Conservation (phyloP, 2,888 invertebrate species). For the Hypena proboscidalis region DNA sequence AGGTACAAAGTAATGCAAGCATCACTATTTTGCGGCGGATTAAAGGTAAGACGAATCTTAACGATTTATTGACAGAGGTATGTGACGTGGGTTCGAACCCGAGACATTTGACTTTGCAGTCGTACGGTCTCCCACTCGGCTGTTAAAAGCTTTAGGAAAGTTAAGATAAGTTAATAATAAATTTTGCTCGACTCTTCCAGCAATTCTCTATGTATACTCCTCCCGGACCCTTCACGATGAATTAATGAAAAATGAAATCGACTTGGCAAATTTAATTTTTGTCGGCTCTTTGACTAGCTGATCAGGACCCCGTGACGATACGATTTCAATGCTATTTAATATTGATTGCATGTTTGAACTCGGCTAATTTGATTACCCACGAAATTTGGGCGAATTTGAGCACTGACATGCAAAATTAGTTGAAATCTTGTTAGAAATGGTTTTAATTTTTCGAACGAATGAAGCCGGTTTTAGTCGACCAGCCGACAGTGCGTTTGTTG, state of each 20-base stretch:
- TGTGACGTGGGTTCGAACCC: too few relatives aligned
- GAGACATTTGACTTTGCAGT: too few relatives aligned
- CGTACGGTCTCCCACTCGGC: too few relatives aligned
- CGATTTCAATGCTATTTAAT: conserved; percentile 54
- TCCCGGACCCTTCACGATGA: conserved; percentile 66
- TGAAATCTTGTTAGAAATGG: conserved; percentile 3
- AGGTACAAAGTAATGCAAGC: too few relatives aligned
- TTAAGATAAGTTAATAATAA: background rate
- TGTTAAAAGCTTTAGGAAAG: too few relatives aligned
- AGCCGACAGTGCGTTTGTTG: too few relatives aligned
- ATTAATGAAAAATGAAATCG: conserved; percentile 83
- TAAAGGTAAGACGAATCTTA: too few relatives aligned
- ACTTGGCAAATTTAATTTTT: conserved; percentile 81
- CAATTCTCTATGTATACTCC: conserved; percentile 9
- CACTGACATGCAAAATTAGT: conserved; percentile 16
- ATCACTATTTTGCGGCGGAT: too few relatives aligned
- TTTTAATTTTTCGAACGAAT: background rate
- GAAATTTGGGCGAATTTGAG: conserved; percentile 28
- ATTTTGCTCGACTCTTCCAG: conserved; percentile 26
- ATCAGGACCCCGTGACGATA: conserved; percentile 55
- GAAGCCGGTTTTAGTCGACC: too few relatives aligned
- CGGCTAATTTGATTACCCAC: conserved; percentile 38
- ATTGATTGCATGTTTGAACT: conserved; percentile 57
- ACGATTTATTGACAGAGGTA: too few relatives aligned
- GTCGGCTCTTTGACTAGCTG: conserved; percentile 57